Conservation (phyloP, 2,888 invertebrate species). For the Pecten maximus region DNA sequence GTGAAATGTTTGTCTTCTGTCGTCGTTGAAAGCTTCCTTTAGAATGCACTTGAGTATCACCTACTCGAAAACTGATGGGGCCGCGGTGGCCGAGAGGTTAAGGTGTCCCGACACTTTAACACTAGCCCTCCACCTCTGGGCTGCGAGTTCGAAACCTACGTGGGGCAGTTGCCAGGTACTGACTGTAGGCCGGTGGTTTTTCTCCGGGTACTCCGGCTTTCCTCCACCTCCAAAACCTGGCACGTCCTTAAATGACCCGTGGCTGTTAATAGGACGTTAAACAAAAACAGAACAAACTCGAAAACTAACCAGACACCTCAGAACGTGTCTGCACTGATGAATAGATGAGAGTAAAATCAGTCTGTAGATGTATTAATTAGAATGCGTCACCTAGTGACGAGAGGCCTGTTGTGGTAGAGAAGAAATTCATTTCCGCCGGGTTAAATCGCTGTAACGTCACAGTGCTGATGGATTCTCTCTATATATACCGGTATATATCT, state of each 20-base stretch:
- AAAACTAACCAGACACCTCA: not conserved
- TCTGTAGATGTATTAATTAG: constrained; percentile 2
- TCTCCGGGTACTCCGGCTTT: too few relatives aligned
- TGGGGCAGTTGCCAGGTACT: too few relatives aligned
- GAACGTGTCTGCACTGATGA: not conserved
- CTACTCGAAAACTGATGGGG: not conserved
- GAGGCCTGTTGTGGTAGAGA: not conserved
- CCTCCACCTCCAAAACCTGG: too few relatives aligned
- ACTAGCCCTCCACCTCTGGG: too few relatives aligned
- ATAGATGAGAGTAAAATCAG: not conserved
- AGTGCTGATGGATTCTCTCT: not conserved
- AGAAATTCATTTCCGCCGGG: constrained; percentile 29
- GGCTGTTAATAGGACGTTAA: too few relatives aligned
- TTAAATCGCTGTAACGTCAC: not conserved
- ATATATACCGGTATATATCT: not conserved
- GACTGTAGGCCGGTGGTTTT: too few relatives aligned
- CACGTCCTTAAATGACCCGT: too few relatives aligned
- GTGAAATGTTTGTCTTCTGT: not conserved
- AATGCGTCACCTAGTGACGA: not conserved
- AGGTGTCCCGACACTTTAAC: too few relatives aligned
- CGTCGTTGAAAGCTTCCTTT: not conserved
- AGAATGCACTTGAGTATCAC: not conserved
- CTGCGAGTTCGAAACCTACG: too few relatives aligned
- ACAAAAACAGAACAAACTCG: too few relatives aligned
- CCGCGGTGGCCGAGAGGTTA: too few relatives aligned